A percentile compares a stretch with the other conserved stretches of the same genome.
Evolutionary conservation across 1,140 invertebrate species (phyloP).

Genomic region (Dreissena rostriformis): DNA sequence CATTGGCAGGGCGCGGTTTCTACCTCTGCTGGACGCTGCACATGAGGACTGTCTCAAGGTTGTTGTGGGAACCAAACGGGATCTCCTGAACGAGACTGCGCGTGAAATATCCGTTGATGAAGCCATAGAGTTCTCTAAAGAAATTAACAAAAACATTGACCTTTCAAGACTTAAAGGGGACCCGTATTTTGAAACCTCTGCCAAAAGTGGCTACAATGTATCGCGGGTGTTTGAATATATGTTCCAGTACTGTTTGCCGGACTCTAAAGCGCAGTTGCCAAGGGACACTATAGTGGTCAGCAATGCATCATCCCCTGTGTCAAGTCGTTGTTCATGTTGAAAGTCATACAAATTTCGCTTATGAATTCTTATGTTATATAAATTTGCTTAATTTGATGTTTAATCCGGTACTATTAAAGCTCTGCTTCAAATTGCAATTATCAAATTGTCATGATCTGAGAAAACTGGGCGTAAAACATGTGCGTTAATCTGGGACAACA

Average conservation of each 20-base stretch:
- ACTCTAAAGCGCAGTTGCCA: too few relatives aligned
- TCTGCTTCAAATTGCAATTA: too few relatives aligned
- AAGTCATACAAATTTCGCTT: too few relatives aligned
- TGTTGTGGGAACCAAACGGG: conserved; percentile 80
- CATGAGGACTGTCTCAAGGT: conserved; percentile 78
- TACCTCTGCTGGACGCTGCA: conserved; percentile 76
- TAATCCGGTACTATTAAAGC: too few relatives aligned
- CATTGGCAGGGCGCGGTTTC: conserved; percentile 80
- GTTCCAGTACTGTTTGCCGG: conserved; percentile 76
- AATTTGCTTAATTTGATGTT: too few relatives aligned
- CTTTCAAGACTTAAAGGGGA: conserved; percentile 60
- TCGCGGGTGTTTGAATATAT: conserved; percentile 80
- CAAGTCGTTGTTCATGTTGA: too few relatives aligned
- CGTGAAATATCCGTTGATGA: conserved; percentile 74
- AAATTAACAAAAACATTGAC: conserved; percentile 75
- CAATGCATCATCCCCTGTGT: too few relatives aligned
- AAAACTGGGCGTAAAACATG: too few relatives aligned
- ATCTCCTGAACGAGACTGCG: conserved; percentile 67
- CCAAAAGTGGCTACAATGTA: conserved; percentile 77
- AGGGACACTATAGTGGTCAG: too few relatives aligned
- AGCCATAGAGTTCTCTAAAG: conserved; percentile 69
- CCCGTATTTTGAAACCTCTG: conserved; percentile 82
- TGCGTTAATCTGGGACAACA: too few relatives aligned
- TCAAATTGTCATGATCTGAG: too few relatives aligned
- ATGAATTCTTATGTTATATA: too few relatives aligned